These are phyloP conservation scores for Charanyca ferruginea DNA, from an alignment of 2,888 invertebrate species.

Conservation along the genomic window DNA sequence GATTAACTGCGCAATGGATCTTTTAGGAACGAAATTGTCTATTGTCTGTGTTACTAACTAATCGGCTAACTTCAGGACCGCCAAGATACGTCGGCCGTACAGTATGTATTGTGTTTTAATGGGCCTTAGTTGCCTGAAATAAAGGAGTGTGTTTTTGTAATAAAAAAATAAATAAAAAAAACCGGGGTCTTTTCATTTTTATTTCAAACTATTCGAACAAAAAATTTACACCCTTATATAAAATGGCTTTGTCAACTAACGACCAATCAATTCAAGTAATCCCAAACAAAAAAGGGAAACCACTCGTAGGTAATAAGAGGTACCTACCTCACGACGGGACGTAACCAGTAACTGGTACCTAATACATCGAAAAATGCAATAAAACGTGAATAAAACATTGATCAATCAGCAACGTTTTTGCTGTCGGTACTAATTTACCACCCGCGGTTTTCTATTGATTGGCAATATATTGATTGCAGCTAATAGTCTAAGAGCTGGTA, in stretches of 20 bases:
- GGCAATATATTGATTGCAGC: slow-evolving; percentile 46
- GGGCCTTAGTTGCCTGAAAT: too few relatives aligned
- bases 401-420: slow-evolving; percentile 64
- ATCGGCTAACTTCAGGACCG: too few relatives aligned
- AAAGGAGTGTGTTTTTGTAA: too few relatives aligned
- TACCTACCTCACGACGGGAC: slow-evolving; percentile 33
- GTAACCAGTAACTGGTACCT: slow-evolving; percentile 14
- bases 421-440: slow-evolving; percentile 71
- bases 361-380: slow-evolving; percentile 47
- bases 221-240: too few relatives aligned
- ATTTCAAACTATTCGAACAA: too few relatives aligned
- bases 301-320: neutral
- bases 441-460: slow-evolving; percentile 65
- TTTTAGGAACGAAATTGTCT: too few relatives aligned
- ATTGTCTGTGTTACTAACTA: too few relatives aligned
- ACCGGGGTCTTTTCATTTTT: too few relatives aligned
- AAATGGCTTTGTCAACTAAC: neutral
- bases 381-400: slow-evolving; percentile 43
- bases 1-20: too few relatives aligned
- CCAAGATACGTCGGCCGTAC: too few relatives aligned
- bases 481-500: slow-evolving; percentile 46
- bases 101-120: too few relatives aligned
- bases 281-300: neutral
- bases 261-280: neutral
- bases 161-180: too few relatives aligned